These are phyloP conservation scores for Gymnocypris eckloni DNA, from an alignment of 2,797 vertebrate genomes.

Conservation along the genomic window DNA sequence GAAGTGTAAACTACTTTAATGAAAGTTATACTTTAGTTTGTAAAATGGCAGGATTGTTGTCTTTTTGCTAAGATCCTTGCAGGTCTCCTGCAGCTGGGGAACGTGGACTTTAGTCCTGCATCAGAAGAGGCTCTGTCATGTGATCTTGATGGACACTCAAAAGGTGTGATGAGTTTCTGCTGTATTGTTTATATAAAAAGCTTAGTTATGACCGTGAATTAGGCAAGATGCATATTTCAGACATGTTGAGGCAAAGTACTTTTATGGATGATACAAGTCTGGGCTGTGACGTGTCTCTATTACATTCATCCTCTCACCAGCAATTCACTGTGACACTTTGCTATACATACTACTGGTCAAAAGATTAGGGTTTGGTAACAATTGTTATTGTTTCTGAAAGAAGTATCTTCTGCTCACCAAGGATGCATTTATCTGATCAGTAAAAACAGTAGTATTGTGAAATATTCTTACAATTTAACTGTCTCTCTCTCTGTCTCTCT, in stretches of 20 bases:
- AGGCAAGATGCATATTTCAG: not conserved
- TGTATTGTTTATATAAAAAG: not conserved
- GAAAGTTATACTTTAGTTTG: not conserved
- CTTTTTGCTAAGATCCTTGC: constrained; percentile 82
- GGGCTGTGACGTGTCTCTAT: not conserved
- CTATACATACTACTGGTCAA: not conserved
- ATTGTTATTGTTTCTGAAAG: not conserved
- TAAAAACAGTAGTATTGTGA: not conserved
- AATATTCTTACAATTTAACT: too few species aligned
- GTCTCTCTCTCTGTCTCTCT: too few species aligned
- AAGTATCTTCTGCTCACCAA: not conserved
- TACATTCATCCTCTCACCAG: not conserved
- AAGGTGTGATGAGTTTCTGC: constrained; percentile 73
- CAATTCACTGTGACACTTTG: not conserved
- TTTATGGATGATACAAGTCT: not conserved
- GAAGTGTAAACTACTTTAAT: not conserved
- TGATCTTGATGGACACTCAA: constrained; percentile 74
- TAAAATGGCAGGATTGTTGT: not conserved
- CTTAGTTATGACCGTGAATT: not conserved
- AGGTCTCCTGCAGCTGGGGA: constrained; percentile 92
- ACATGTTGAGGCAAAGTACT: not conserved
- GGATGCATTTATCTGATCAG: not conserved
- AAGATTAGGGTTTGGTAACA: not conserved
- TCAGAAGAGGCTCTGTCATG: constrained; percentile 87
- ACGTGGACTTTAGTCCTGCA: constrained; percentile 81